Evolutionary conservation across 2,113 vertebrate species (phyloP).

Genomic region (Paedocypris sp.): DNA sequence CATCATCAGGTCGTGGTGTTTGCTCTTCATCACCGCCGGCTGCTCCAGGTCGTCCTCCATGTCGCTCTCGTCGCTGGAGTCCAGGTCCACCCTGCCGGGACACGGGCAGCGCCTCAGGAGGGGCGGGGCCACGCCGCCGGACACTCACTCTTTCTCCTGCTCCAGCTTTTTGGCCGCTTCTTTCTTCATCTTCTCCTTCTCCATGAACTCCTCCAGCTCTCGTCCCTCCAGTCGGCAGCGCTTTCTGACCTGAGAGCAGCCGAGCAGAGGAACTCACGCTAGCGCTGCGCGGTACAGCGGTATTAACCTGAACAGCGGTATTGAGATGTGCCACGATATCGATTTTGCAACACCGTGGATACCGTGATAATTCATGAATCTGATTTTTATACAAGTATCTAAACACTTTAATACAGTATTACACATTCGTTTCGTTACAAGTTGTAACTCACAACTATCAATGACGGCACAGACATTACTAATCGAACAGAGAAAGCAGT

Average conservation of each 20-base stretch:
- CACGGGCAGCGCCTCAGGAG: background rate
- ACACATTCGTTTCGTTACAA: too few species aligned
- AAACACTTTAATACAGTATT: too few species aligned
- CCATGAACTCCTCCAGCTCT: slow-evolving; percentile 89
- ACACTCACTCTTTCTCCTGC: slow-evolving; percentile 93
- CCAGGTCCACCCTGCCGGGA: slow-evolving; percentile 76
- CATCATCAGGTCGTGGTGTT: slow-evolving; percentile 97
- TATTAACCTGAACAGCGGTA: too few species aligned
- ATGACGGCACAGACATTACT: too few species aligned
- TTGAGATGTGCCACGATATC: too few species aligned
- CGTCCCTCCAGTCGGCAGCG: slow-evolving; percentile 92
- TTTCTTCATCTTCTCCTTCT: slow-evolving; percentile 93
- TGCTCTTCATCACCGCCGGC: slow-evolving; percentile 74
- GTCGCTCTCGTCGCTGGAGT: slow-evolving; percentile 96
- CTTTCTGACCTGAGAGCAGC: slow-evolving; percentile 70
- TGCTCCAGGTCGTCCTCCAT: slow-evolving; percentile 90
- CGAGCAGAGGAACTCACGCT: background rate
- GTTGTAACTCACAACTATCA: too few species aligned
- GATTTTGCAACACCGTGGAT: too few species aligned
- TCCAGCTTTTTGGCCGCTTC: slow-evolving; percentile 95
- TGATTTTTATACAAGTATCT: too few species aligned
- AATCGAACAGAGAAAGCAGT: too few species aligned
- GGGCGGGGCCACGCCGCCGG: background rate
- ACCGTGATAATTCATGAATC: too few species aligned
- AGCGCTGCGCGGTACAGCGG: background rate